Conservation (phyloP, 2,888 invertebrate genomes). For the Eremobia ochroleuca region DNA sequence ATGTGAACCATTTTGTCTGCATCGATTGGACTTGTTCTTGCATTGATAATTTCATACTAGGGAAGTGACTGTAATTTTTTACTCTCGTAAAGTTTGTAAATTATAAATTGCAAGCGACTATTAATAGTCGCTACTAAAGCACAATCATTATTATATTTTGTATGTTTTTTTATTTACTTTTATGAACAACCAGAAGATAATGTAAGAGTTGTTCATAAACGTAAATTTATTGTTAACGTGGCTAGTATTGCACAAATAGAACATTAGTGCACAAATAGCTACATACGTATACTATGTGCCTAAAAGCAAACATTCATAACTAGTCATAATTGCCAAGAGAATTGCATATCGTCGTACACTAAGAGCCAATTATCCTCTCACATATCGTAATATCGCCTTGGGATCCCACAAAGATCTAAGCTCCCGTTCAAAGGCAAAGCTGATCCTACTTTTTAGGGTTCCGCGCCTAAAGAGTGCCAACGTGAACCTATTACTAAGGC, state of each 20-base stretch:
- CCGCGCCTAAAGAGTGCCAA: not conserved
- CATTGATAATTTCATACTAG: not conserved
- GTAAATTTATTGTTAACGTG: not conserved
- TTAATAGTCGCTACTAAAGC: too few relatives aligned
- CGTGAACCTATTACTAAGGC: not conserved
- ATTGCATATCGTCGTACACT: not conserved
- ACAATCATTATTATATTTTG: too few relatives aligned
- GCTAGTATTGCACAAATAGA: not conserved
- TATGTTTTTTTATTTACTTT: too few relatives aligned
- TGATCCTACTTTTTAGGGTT: not conserved
- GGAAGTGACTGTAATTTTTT: not conserved
- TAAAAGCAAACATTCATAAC: not conserved
- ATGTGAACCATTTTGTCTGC: slow-evolving; percentile 7
- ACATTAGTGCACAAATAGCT: not conserved
- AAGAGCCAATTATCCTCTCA: slow-evolving; percentile 34
- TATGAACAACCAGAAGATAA: not conserved
- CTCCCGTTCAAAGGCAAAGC: not conserved
- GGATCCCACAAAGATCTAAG: slow-evolving; percentile 11
- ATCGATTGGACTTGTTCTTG: slow-evolving; percentile 3
- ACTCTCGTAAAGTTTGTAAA: not conserved
- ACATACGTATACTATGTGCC: not conserved
- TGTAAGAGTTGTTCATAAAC: not conserved
- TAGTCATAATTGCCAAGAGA: slow-evolving; percentile 24
- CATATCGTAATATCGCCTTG: slow-evolving; percentile 6
- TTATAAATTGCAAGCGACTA: too few relatives aligned